phyloP scores from a whole-genome alignment of 2,797 vertebrate species.

The Dermochelys coriacea region DNA sequence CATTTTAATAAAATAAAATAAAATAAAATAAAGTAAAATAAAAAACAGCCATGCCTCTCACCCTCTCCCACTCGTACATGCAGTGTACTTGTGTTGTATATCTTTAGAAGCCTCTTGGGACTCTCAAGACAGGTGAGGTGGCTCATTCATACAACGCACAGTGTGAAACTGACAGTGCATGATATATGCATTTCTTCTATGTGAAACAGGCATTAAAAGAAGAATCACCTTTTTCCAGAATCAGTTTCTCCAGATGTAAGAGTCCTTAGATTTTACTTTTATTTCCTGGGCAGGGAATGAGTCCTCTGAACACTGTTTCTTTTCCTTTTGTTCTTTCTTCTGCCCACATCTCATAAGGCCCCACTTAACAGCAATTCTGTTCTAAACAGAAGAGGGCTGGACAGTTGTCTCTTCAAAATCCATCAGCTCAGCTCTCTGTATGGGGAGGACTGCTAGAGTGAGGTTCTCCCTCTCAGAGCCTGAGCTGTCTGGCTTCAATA shows the following conservation, averaged over 20 bases:
- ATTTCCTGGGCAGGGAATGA: no score
- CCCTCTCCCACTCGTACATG: neutral
- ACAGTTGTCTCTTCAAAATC: neutral
- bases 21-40: no score
- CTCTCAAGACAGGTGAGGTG: neutral
- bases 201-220: neutral
- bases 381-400: neutral
- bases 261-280: neutral
- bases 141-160: neutral
- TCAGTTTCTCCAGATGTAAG: neutral
- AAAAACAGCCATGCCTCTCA: neutral
- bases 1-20: no score
- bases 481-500: neutral
- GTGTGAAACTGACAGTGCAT: neutral
- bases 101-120: neutral
- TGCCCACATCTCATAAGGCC: neutral
- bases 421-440: neutral
- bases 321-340: neutral
- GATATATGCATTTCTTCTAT: neutral
- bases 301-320: neutral
- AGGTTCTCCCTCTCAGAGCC: no score
- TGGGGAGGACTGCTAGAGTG: neutral
- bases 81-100: neutral
- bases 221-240: neutral
- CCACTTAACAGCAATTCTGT: neutral